Evolutionary conservation across 2,888 invertebrate genomes (phyloP), one percentile per base, ranked within the genome.

Genomic region (Hipparchia sbordonii): DNA sequence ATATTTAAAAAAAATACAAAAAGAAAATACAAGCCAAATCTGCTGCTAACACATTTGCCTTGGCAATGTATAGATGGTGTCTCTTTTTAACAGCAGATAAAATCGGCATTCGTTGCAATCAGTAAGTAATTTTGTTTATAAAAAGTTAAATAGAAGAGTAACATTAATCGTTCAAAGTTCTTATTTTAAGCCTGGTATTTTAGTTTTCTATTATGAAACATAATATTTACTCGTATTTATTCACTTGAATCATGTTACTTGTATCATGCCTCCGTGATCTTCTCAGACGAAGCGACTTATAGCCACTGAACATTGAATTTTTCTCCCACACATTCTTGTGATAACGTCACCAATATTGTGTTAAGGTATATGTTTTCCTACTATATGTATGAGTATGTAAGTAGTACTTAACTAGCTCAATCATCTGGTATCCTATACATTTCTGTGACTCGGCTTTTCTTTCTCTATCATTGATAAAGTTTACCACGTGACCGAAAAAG

Each of bases 221-320:
- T 56, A 57, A 57, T 57, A 13, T 13, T 57, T 48, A 39, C 39
- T 39, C 39, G 39, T 67, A 67, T 57, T 57, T 60, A 9, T 33
- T 60, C 61, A 10, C 23, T 56, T 59, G 12, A 9, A 59, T 13
- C 54, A 59, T 60, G 13, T 71, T 59, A 76, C 75, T 80, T 84
- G 82, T 77, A 80, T 78, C 79, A 81, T 77, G 72, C 23, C 23
- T 23, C 23, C 74, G 51, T 78, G 82, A 84, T 85, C 82, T 79
- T 77, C 79, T 82, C 79, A 77, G 78, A 83, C 85, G 82, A 82
- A 75, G 80, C 79, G 82, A 82, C 83, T 83, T 84, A 81, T 84
- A 80, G 76, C 73, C 80, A 75, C 71, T 74, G 85, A 85, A 89
- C 89, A 88, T 88, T 87, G 87, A 89, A 88, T 88, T 85, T 85